These are phyloP conservation scores for Eucidaris tribuloides DNA, from an alignment of 35 echinoderm and acorn worm genomes.

Conservation along the genomic window DNA sequence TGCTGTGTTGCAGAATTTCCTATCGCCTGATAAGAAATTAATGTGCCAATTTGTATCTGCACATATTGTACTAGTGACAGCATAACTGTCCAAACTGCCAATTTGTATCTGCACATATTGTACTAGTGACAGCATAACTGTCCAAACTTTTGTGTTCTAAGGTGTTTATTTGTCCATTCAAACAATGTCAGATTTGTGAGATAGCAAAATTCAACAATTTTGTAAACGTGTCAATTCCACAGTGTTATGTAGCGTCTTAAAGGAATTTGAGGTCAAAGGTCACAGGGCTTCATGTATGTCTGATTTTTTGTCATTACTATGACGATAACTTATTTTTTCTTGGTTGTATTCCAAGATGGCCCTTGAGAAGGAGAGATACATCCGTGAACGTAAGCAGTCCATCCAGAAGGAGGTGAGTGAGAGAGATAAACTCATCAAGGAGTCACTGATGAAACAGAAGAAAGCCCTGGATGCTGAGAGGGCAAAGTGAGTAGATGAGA, in stretches of 20 bases:
- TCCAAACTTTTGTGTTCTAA: background rate
- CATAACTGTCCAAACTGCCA: too few species aligned
- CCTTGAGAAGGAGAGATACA: background rate
- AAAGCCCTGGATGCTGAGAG: background rate
- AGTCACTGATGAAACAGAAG: background rate
- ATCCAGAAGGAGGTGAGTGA: background rate
- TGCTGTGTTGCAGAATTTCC: too few species aligned
- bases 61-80: too few species aligned
- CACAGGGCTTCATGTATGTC: background rate
- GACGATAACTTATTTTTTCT: background rate
- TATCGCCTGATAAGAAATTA: too few species aligned
- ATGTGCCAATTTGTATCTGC: too few species aligned
- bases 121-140: too few species aligned
- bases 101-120: too few species aligned
- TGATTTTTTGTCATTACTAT: background rate
- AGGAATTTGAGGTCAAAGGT: too few species aligned
- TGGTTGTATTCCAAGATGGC: background rate
- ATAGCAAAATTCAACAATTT: background rate
- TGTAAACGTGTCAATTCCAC: too few species aligned
- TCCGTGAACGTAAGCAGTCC: conserved; percentile 9
- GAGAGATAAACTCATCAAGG: conserved; percentile 38
- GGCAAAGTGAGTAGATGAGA: background rate
- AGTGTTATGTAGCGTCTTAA: too few species aligned
- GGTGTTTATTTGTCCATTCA: background rate
- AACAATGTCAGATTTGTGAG: background rate